phyloP scores from a whole-genome alignment of 2,797 vertebrate genomes.

The Microhierax caerulescens region DNA sequence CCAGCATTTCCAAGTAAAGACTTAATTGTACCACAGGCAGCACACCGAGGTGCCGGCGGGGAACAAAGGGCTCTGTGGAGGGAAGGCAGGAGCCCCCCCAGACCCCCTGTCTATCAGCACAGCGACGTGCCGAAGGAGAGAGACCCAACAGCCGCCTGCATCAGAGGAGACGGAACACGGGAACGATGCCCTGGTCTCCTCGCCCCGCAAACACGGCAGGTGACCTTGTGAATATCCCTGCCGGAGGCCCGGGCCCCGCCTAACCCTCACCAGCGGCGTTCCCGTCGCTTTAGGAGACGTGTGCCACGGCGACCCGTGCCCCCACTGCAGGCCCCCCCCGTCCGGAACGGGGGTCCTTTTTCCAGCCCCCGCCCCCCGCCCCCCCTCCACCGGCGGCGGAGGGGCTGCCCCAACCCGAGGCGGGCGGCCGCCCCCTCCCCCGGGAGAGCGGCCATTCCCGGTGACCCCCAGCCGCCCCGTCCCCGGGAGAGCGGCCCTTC shows the following conservation, averaged over 20 bases:
- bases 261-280: not conserved
- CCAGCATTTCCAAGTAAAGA: not conserved
- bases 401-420: not conserved
- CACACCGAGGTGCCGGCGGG: not conserved
- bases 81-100: not conserved
- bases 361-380: not conserved
- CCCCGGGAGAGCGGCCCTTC: too few relatives aligned
- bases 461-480: too few relatives aligned
- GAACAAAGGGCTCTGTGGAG: not conserved
- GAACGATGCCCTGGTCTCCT: not conserved
- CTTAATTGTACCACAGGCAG: not conserved
- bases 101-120: too few relatives aligned
- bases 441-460: not conserved
- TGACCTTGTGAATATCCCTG: not conserved
- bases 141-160: not conserved
- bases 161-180: not conserved
- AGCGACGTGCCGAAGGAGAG: not conserved
- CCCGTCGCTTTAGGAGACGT: too few relatives aligned
- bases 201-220: not conserved
- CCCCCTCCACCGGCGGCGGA: not conserved
- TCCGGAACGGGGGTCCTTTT: not conserved
- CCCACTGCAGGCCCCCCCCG: not conserved
- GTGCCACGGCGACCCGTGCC: not conserved
- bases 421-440: not conserved
- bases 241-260: not conserved